Conservation (phyloP, 2,113 vertebrate genomes). For the Chinchilla lanigera region DNA sequence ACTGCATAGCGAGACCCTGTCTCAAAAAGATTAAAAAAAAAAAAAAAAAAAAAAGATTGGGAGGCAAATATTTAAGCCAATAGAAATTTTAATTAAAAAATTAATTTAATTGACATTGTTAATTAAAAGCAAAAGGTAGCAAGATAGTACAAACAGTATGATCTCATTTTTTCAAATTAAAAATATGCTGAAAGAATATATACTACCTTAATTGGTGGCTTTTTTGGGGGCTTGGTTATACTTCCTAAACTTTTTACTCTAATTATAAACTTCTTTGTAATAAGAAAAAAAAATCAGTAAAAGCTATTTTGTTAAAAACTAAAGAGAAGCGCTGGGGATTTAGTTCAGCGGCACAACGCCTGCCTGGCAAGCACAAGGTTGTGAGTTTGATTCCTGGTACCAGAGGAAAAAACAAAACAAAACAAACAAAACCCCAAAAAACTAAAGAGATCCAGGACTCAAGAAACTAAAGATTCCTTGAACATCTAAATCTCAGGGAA, state of each 20-base stretch:
- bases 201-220: background rate
- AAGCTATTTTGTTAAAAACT: constrained; percentile 60
- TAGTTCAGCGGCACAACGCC: too few relatives aligned
- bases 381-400: too few relatives aligned
- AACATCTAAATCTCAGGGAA: background rate
- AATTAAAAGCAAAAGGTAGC: constrained; percentile 2
- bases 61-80: background rate
- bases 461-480: background rate
- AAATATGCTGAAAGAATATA: background rate
- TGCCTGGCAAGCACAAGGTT: too few relatives aligned
- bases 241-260: constrained; percentile 27
- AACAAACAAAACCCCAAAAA: too few relatives aligned
- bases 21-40: too few relatives aligned
- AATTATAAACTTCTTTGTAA: constrained; percentile 52
- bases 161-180: constrained; percentile 38
- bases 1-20: too few relatives aligned
- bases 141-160: background rate
- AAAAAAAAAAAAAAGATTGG: background rate
- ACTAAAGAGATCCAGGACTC: background rate
- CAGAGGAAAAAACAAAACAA: too few relatives aligned
- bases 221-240: background rate
- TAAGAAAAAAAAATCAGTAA: constrained; percentile 59
- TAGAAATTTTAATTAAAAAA: constrained; percentile 40
- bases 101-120: constrained; percentile 38
- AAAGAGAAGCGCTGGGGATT: too few relatives aligned